Percentiles rank a stretch among this genome's conserved stretches.
Evolutionary conservation across 2,888 invertebrate species (phyloP).

Genomic region (Thelaira solivaga): DNA sequence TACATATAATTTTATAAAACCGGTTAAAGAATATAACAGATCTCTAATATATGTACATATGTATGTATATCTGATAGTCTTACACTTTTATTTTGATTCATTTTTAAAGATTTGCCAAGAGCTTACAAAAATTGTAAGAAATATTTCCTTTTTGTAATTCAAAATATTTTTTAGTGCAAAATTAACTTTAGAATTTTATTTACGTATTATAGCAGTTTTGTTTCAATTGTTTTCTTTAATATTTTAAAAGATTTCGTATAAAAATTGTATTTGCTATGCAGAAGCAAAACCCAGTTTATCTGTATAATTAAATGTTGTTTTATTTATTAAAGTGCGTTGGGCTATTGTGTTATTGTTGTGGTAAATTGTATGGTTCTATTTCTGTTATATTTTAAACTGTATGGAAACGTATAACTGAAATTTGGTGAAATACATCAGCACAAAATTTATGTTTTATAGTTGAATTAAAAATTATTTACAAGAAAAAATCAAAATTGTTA

Average conservation of each 20-base stretch:
- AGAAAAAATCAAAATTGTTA: too few species aligned
- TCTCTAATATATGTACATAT: too few species aligned
- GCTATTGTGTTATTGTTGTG: constrained; percentile 47
- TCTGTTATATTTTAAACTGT: constrained; percentile 22
- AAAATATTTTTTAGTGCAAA: too few species aligned
- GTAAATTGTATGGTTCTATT: constrained; percentile 46
- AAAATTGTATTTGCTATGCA: neutral
- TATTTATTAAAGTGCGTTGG: constrained; percentile 60
- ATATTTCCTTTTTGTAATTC: too few species aligned
- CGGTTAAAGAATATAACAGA: too few species aligned
- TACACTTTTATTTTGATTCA: neutral
- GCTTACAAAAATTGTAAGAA: too few species aligned
- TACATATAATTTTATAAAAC: too few species aligned
- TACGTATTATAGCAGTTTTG: neutral
- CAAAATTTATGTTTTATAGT: neutral
- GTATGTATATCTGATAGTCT: too few species aligned
- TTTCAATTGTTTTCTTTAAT: neutral
- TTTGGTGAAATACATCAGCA: neutral
- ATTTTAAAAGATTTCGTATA: neutral
- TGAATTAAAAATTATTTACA: neutral
- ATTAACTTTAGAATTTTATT: too few species aligned
- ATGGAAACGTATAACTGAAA: constrained; percentile 22
- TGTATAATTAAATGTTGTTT: constrained; percentile 36
- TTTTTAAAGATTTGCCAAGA: too few species aligned
- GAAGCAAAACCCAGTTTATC: constrained; percentile 29